Percentiles rank a stretch among this genome's conserved stretches.
phyloP scores from a whole-genome alignment of 2,113 vertebrate genomes.

The Hylia prasina region DNA sequence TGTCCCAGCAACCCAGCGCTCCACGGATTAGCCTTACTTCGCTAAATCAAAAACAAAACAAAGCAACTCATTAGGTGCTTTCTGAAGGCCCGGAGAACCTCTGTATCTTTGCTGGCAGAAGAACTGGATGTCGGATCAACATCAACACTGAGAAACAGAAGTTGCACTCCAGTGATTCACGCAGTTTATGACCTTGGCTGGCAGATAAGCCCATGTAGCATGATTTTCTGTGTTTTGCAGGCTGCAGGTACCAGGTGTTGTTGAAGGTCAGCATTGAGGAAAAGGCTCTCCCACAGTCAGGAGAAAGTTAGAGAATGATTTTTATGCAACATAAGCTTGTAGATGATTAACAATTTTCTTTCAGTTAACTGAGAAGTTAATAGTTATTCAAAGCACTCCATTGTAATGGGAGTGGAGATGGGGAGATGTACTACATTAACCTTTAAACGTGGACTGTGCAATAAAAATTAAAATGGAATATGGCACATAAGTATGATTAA shows the following conservation, averaged over 20 bases:
- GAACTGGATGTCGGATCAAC: background rate
- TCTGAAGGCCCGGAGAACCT: background rate
- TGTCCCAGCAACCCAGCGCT: conserved; percentile 8
- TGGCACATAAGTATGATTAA: conserved; percentile 51
- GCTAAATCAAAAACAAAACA: background rate
- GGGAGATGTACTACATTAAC: conserved; percentile 62
- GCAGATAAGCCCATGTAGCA: conserved; percentile 29
- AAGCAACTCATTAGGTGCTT: background rate
- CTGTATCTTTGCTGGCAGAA: background rate
- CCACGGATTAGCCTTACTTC: background rate
- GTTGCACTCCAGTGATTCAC: background rate
- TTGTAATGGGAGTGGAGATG: conserved; percentile 52
- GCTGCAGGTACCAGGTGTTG: conserved; percentile 55
- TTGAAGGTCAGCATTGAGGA: conserved; percentile 61
- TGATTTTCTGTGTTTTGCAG: conserved; percentile 35
- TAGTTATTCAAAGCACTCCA: conserved; percentile 66
- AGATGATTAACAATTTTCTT: conserved; percentile 74
- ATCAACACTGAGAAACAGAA: background rate
- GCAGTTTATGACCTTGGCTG: conserved; percentile 32
- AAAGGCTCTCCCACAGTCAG: conserved; percentile 29
- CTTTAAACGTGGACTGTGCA: conserved; percentile 60
- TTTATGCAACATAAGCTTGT: conserved; percentile 65
- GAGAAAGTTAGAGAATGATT: conserved; percentile 57
- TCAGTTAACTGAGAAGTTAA: conserved; percentile 71
- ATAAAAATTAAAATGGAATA: conserved; percentile 65